Base-by-base conservation (phyloP, 2,797 vertebrate species). In the Acanthornis magna region DNA sequence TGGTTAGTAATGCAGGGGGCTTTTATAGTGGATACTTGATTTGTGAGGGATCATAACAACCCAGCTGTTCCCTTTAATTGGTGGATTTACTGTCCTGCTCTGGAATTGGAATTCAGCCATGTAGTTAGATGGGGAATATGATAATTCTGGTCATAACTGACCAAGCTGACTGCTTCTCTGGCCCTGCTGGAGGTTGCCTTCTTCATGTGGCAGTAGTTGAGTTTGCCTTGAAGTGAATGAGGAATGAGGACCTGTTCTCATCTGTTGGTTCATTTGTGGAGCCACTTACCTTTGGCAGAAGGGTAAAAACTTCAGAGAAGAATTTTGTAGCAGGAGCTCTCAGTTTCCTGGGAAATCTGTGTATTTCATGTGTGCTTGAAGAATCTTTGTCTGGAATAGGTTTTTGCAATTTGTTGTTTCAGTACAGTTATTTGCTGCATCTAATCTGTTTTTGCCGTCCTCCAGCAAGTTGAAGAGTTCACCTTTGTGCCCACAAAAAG, bases 391-490 rank as follows among this genome's bases (percentile, higher is more conserved):
- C 77, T 76, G 42, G 63, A 74, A 73, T 30, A 53, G 25, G 21
- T 79, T 62, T 94, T 88, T 88, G 22, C 30, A 42, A 38, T 36
- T 65, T 45, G 40, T 87, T 91, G 78, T 71, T 68, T 62, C 17
- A 47, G 13, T 54, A 27, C 21, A 76, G 70, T 29, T 16, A 13
- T 71, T 82, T 0, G 1, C 57, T 68, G 16, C 57, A 58, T 71
- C 34, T 75, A 30, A 78, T 65, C 57, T 65, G 27, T 57, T 91
- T 7, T 2, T 78, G n/a, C 67, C 87, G 48, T 42, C 76, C 30
- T 86, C 10, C 26, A 60, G 65, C 54, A 73, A 63, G 74, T 20
- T 93, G 51, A 94, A 83, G 74, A 74, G 84, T 70, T 61, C 80
- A 27, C 43, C 63, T 71, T 80, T 68, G 48, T 45, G 38, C 54